Evolutionary conservation across 2,113 vertebrate genomes (phyloP).

Genomic region (Heloderma charlesbogerti): DNA sequence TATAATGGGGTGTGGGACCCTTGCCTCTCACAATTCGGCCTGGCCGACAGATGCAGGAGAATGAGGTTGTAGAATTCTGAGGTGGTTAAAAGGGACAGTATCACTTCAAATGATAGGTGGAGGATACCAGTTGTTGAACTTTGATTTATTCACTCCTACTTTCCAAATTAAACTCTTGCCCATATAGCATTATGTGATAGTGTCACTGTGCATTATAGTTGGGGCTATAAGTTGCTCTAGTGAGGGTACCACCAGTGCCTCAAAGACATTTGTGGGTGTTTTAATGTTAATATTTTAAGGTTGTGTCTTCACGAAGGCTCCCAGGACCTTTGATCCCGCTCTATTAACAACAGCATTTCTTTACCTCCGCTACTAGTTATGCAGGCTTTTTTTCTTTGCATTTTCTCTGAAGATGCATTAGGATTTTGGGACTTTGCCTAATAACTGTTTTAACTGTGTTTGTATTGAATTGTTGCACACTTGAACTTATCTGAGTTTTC

Average conservation of each 20-base stretch:
- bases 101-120: neutral
- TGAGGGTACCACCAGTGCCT: too few relatives aligned
- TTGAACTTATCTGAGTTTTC: conserved; percentile 83
- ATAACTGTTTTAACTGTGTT: conserved; percentile 66
- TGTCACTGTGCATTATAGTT: neutral
- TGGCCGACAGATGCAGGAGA: neutral
- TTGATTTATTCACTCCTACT: neutral
- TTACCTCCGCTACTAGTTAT: neutral
- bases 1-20: too few relatives aligned
- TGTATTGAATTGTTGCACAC: conserved; percentile 66
- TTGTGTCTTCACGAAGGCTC: neutral
- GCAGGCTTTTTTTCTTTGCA: neutral
- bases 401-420: conserved; percentile 1
- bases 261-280: neutral
- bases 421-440: conserved; percentile 42
- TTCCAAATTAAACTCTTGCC: neutral
- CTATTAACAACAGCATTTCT: conserved; percentile 5
- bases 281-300: neutral
- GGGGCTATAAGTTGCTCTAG: neutral
- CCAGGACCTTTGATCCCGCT: neutral
- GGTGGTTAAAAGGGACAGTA: neutral
- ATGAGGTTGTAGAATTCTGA: neutral
- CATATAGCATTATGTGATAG: neutral
- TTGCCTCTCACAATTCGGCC: neutral
- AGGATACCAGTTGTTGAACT: neutral